Evolutionary conservation across 53 echinoderm and acorn worm genomes (phyloP).

Genomic region (Zoroaster sp.): DNA sequence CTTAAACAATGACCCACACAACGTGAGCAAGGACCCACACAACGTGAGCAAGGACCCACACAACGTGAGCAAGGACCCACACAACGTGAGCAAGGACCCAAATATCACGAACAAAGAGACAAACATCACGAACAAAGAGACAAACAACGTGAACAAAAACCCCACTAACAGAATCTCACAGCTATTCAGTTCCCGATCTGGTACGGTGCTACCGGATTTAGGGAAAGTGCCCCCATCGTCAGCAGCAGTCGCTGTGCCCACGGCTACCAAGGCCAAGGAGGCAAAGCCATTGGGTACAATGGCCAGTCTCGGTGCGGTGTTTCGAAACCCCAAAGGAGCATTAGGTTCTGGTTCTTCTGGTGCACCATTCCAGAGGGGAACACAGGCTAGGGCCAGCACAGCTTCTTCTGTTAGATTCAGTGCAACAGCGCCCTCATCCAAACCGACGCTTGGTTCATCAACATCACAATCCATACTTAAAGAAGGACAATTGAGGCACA

Average conservation of each 20-base stretch:
- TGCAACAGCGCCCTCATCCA: neutral
- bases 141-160: neutral
- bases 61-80: no score
- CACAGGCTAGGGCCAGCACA: constrained; percentile 2
- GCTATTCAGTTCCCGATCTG: constrained; percentile 15
- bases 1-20: neutral
- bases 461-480: constrained; percentile 31
- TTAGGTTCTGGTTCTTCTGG: neutral
- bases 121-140: no score
- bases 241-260: neutral
- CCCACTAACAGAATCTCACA: constrained; percentile 16
- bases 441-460: neutral
- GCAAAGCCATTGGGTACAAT: neutral
- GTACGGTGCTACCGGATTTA: constrained; percentile 28
- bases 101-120: no score
- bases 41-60: no score
- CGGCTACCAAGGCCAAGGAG: constrained; percentile 7
- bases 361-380: neutral
- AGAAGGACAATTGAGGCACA: neutral
- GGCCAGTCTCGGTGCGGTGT: constrained; percentile 20
- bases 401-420: constrained; percentile 28
- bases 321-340: constrained; percentile 11
- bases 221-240: constrained; percentile 16
- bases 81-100: neutral
- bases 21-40: neutral